phyloP scores from a whole-genome alignment of 2,113 vertebrate species.

The Turdus rufiventris region DNA sequence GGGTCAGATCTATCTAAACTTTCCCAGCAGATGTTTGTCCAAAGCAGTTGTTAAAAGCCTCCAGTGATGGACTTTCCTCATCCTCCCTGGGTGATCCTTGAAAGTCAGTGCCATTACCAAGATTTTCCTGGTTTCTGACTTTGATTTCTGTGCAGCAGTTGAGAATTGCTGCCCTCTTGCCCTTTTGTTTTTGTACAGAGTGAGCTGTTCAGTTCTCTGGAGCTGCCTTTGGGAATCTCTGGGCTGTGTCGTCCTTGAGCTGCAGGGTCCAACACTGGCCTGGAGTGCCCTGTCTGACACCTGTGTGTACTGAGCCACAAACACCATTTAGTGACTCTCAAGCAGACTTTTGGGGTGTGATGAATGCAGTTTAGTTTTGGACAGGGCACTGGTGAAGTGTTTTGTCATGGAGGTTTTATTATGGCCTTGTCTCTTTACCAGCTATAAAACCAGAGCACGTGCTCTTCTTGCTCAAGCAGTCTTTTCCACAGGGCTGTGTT shows the following conservation, averaged over 20 bases:
- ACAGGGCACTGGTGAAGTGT: neutral
- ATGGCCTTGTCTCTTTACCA: neutral
- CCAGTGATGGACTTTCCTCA: neutral
- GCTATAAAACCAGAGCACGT: neutral
- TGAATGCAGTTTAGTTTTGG: neutral
- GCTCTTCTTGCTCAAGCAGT: neutral
- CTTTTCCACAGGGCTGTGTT: neutral
- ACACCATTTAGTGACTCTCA: neutral
- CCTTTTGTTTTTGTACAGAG: neutral
- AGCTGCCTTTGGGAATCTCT: neutral
- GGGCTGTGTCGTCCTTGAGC: neutral
- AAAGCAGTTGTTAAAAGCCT: neutral
- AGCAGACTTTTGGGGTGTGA: neutral
- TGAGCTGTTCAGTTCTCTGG: neutral
- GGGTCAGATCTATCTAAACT: constrained; percentile 28
- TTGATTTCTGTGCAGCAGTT: neutral
- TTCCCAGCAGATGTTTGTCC: constrained; percentile 43
- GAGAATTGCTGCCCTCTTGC: neutral
- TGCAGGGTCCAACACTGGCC: neutral
- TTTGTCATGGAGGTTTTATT: neutral
- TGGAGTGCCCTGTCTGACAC: neutral
- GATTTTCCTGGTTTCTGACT: neutral
- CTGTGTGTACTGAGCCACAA: neutral
- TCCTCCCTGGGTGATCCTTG: neutral
- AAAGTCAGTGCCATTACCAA: neutral